phyloP scores from a whole-genome alignment of 2,888 invertebrate species.

The Disparrhopalites patrizii region DNA sequence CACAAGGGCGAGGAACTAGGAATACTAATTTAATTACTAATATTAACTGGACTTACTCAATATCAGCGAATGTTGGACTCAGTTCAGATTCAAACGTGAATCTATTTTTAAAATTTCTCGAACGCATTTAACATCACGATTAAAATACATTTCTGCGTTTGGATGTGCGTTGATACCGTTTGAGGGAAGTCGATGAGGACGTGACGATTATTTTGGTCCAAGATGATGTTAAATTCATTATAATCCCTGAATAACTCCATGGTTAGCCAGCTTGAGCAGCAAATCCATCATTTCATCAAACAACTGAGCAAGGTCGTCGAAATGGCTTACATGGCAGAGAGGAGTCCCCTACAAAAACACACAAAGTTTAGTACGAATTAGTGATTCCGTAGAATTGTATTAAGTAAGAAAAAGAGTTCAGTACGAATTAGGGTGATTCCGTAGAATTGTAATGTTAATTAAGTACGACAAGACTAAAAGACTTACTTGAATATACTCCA shows the following conservation, averaged over 20 bases:
- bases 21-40: not conserved
- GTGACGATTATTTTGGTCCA: conserved; percentile 71
- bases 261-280: conserved; percentile 82
- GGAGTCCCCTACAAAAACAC: conserved; percentile 33
- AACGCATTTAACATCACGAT: conserved; percentile 91
- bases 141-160: conserved; percentile 88
- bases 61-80: conserved; percentile 71
- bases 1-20: too few relatives aligned
- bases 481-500: conserved; percentile 75
- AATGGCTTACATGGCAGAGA: conserved; percentile 58
- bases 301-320: conserved; percentile 67
- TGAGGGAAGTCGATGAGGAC: conserved; percentile 97
- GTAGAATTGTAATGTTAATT: not conserved
- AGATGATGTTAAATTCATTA: conserved; percentile 98
- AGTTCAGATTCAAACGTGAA: conserved; percentile 83
- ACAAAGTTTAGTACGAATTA: not conserved
- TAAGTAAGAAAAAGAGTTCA: not conserved
- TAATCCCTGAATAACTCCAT: conserved; percentile 98
- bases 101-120: conserved; percentile 81
- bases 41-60: conserved; percentile 53
- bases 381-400: not conserved
- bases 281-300: conserved; percentile 94
- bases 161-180: conserved; percentile 92
- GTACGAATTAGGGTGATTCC: not conserved
- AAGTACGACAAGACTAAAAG: not conserved